Conservation (phyloP, 2,113 vertebrate genomes). For the Pithys albifrons region DNA sequence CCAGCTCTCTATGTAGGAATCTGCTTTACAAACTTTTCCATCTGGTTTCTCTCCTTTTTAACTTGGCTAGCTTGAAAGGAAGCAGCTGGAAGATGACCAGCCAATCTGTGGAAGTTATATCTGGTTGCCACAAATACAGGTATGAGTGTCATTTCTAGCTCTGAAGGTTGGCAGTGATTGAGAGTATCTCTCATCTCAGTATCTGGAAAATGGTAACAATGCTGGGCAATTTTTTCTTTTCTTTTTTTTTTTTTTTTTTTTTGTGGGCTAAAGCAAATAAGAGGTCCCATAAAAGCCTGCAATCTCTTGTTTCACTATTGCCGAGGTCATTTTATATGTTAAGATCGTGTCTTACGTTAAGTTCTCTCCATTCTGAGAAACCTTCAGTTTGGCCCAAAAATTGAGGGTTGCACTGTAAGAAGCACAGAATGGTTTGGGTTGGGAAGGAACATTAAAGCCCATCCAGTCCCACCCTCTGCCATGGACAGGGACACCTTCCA, state of each 20-base stretch:
- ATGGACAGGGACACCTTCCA: neutral
- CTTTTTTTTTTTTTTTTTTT: neutral
- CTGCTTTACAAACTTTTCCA: neutral
- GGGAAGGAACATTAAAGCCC: rapidly evolving
- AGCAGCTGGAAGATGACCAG: neutral
- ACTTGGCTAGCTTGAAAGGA: neutral
- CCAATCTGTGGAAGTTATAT: neutral
- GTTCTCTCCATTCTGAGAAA: neutral
- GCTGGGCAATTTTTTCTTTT: neutral
- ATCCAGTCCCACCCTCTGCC: rapidly evolving
- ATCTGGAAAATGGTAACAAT: neutral
- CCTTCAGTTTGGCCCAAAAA: neutral
- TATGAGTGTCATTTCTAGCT: neutral
- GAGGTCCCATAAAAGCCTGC: neutral
- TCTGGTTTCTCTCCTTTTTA: neutral
- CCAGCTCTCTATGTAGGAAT: neutral
- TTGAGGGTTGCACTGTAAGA: neutral
- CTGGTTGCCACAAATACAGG: neutral
- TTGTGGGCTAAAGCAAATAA: neutral
- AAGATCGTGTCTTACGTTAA: neutral
- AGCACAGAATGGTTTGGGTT: rapidly evolving
- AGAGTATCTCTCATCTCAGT: neutral
- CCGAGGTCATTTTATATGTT: neutral
- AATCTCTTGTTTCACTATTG: neutral
- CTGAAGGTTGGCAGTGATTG: neutral